Evolutionary conservation across 2,113 vertebrate species (phyloP), one percentile per base, ranked within the genome.

Genomic region (Butastur rufipennis): DNA sequence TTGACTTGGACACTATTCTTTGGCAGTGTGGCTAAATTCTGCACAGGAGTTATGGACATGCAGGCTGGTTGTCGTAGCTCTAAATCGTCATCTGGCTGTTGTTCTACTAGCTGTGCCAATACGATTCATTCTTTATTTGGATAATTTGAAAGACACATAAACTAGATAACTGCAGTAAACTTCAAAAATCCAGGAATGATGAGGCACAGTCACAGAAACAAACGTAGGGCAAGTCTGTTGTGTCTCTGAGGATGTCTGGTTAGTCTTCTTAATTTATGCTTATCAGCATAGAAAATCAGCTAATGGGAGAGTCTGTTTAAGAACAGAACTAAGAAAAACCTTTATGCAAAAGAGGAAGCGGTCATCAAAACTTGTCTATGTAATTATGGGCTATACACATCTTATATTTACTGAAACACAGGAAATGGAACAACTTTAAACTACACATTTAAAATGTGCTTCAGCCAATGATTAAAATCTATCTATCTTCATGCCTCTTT

Each of bases 91-190:
- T 36, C 31, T 89, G 42, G 84, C 55, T 1, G 1, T 71, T 89
- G 48, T 81, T n/a, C 32, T 67, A 22, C 34, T 68, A 67, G 25
- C n/a, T 63, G 43, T 94, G 72, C 7, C 18, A 31, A 4, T 34
- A n/a, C 91, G 85, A 94, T 47, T 96, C 73, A 93, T 87, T 91
- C 59, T 55, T 91, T 84, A 47, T 79, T 84, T 84, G 43, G 20
- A 78, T 84, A 4, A 63, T 71, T 94, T 91, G 34, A 34, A 59
- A 78, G 73, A 67, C 18, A 16, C 0, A 0, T 55, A 45, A 95
- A 26, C 45, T 84, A 45, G 16, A 40, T 48, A 95, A 86, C 43
- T 55, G 6, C 53, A 47, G 75, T 78, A 79, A 86, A 81, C 21
- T 59, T 93, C 61, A 87, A 61, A 78, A 93, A 86, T 47, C 56